phyloP scores from a whole-genome alignment of 2,888 invertebrate genomes.

The Furcula furcula region DNA sequence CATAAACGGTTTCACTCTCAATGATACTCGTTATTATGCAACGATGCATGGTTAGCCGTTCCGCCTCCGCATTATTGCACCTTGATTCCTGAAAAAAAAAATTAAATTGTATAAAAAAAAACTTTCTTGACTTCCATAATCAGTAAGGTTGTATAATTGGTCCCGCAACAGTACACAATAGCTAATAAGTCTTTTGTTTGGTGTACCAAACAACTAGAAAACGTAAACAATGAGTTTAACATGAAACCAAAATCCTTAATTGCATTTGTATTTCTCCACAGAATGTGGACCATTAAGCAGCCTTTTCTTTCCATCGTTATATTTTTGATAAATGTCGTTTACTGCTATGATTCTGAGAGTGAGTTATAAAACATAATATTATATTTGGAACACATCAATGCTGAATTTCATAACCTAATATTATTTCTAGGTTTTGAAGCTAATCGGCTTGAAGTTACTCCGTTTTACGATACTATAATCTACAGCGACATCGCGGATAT shows the following conservation, averaged over 20 bases:
- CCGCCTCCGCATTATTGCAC: constrained; percentile 85
- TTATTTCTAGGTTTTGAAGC: constrained; percentile 49
- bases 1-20: constrained; percentile 94
- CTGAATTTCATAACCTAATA: constrained; percentile 2
- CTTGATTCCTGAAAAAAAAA: constrained; percentile 56
- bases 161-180: constrained; percentile 40
- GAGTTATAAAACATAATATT: constrained; percentile 30
- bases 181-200: constrained; percentile 38
- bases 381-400: not conserved
- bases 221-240: constrained; percentile 21
- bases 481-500: constrained; percentile 69
- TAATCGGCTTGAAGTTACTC: constrained; percentile 54
- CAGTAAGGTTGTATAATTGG: constrained; percentile 30
- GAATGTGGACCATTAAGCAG: constrained; percentile 35
- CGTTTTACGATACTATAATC: constrained; percentile 65
- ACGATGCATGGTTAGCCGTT: constrained; percentile 92
- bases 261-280: constrained; percentile 22
- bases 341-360: constrained; percentile 54
- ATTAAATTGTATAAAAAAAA: constrained; percentile 5
- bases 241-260: constrained; percentile 14
- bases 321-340: constrained; percentile 30
- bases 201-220: constrained; percentile 33
- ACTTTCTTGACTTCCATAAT: constrained; percentile 5
- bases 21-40: constrained; percentile 94
- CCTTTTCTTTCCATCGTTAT: constrained; percentile 26